phyloP scores from a whole-genome alignment of 2,888 invertebrate genomes.

The Chloroclysta siterata region DNA sequence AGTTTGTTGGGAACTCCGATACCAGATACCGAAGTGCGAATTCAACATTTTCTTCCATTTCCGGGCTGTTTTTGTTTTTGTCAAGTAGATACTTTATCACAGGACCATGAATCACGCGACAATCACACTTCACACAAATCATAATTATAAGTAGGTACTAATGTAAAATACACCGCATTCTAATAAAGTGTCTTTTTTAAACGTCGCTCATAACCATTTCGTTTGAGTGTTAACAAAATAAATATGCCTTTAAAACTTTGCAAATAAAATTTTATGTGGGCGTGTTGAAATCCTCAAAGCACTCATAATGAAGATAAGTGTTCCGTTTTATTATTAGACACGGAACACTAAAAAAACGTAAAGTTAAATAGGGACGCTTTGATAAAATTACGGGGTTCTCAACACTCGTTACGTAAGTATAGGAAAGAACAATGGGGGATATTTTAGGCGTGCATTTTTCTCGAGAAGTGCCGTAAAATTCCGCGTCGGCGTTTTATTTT shows the following conservation, averaged over 20 bases:
- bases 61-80: conserved; percentile 8
- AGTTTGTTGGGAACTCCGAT: conserved; percentile 47
- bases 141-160: too few species aligned
- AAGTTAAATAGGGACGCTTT: conserved; percentile 29
- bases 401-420: conserved; percentile 20
- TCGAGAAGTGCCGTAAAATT: conserved; percentile 50
- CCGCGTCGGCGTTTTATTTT: conserved; percentile 50
- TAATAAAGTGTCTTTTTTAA: conserved; percentile 8
- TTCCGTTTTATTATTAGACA: conserved; percentile 33
- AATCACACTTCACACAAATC: conserved; percentile 13
- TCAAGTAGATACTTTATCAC: conserved; percentile 14
- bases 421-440: conserved; percentile 45
- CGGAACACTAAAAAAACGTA: conserved; percentile 30
- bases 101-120: conserved; percentile 24
- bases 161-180: too few species aligned
- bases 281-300: conserved; percentile 29
- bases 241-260: conserved; percentile 31
- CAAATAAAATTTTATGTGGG: conserved; percentile 29
- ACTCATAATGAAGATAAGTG: conserved; percentile 36
- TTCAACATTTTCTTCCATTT: conserved; percentile 27
- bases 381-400: conserved; percentile 25
- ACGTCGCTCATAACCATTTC: conserved; percentile 22
- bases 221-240: conserved; percentile 29
- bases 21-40: conserved; percentile 33
- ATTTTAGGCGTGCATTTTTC: conserved; percentile 45